Evolutionary conservation across 1,140 invertebrate species (phyloP), one percentile per base, ranked within the genome.

Genomic region (Eriosoma lanigerum): DNA sequence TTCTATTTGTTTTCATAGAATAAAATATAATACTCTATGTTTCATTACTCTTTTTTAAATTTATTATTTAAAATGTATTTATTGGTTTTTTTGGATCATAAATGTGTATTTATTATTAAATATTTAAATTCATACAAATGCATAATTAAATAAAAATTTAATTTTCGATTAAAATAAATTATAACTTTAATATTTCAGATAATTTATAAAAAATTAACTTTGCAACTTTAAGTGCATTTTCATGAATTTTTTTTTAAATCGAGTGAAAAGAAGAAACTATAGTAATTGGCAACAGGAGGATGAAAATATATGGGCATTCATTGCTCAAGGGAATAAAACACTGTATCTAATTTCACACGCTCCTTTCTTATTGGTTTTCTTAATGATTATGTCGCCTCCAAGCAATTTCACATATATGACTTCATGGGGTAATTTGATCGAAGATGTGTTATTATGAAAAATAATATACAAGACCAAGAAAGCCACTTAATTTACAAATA

Each of bases 291-390:
- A 78, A 62, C 54, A 62, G 15, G 75, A 78, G 56, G 56, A 78
- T 48, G 21, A 78, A 15, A 13, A 78, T 72, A 72, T 72, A 72
- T 72, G 46, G 68, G 24, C 17, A 50, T 50, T 78, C 17, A 50
- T 50, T 62, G 48, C 75, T 58, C 75, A 12, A n/a, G 75, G 54
- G 75, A 60, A 78, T 60, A 78, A 46, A 62, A 62, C 56, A 78
- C 62, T 38, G 56, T 78, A 78, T 78, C 75, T 78, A 60, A 78
- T 78, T 78, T 78, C 75, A 60, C 52, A n/a, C 54, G 62, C 75
- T 78, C 75, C 54, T 62, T 78, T 78, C 54, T 78, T 78, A 78
- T 78, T 78, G 75, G 75, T 78, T 78, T 78, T 78, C 75, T 60
- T 78, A 78, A 78, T 78, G 56, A 78, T 78, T 78, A 78, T 60